A percentile compares a stretch with the other conserved stretches of the same genome.
Conservation (phyloP, 1,140 invertebrate genomes). For the Nephila pilipes region DNA sequence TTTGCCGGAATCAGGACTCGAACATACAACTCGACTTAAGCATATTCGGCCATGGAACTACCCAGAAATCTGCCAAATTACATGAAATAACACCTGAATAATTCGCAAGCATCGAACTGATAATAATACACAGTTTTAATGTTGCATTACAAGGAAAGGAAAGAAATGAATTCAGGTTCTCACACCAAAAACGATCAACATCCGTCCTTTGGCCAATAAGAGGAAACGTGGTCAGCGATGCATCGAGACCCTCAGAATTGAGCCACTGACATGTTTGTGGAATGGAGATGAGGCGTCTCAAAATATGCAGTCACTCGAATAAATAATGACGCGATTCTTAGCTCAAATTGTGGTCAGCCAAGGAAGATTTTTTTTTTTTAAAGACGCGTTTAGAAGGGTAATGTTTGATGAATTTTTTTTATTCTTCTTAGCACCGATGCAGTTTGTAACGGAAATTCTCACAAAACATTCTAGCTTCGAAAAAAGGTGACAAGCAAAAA, state of each 20-base stretch:
- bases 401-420: too few species aligned
- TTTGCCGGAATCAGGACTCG: too few species aligned
- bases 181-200: conserved; percentile 22
- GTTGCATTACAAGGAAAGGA: neutral
- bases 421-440: too few species aligned
- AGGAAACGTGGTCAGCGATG: conserved; percentile 58
- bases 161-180: neutral
- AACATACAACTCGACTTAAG: too few species aligned
- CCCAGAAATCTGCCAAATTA: too few species aligned
- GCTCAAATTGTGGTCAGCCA: neutral
- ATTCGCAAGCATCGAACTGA: too few species aligned
- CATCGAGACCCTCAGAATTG: conserved; percentile 17
- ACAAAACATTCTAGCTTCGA: too few species aligned
- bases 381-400: too few species aligned
- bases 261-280: conserved; percentile 60
- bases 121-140: neutral
- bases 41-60: too few species aligned
- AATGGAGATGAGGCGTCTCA: conserved; percentile 44
- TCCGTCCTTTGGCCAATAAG: conserved; percentile 26
- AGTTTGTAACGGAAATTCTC: too few species aligned
- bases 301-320: conserved; percentile 55
- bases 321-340: neutral
- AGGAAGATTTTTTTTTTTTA: neutral
- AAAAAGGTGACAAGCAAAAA: too few species aligned
- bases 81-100: too few species aligned